A percentile compares a stretch with the other conserved stretches of the same genome.
Conservation (phyloP, 2,888 invertebrate species). For the Thecophora atra region DNA sequence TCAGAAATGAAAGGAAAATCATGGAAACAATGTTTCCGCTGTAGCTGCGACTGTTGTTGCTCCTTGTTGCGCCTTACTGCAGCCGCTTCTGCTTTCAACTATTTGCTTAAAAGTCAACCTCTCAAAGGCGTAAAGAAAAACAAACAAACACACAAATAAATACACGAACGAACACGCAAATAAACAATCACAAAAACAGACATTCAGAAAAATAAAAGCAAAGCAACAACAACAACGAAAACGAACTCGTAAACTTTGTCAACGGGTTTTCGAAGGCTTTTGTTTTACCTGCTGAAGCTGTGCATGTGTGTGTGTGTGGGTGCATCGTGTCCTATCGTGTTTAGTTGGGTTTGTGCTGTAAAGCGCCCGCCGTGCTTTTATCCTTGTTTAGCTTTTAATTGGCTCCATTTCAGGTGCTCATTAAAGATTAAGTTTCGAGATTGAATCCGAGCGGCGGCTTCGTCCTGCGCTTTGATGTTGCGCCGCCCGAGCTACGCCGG, state of each 20-base stretch:
- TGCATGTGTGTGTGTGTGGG: constrained; percentile 24
- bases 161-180: neutral
- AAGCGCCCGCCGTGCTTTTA: constrained; percentile 1
- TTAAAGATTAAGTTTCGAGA: constrained; percentile 33
- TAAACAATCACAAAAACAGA: constrained; percentile 2
- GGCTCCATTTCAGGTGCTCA: constrained; percentile 28
- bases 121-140: constrained; percentile 32
- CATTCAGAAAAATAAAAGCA: neutral
- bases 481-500: neutral
- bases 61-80: neutral
- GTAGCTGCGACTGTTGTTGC: neutral
- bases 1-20: neutral
- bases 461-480: constrained; percentile 26
- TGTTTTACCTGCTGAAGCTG: neutral
- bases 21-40: constrained; percentile 26
- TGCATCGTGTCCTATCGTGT: constrained; percentile 28
- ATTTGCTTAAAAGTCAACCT: constrained; percentile 33
- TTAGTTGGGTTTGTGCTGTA: constrained; percentile 39
- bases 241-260: constrained; percentile 4
- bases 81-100: constrained; percentile 8
- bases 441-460: constrained; percentile 3
- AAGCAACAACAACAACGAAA: neutral
- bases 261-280: constrained; percentile 10
- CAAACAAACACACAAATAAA: constrained; percentile 10
- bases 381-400: constrained; percentile 14